These are phyloP conservation scores for Hippopotamus amphibius DNA, from an alignment of 2,113 vertebrate species.

Conservation along the genomic window DNA sequence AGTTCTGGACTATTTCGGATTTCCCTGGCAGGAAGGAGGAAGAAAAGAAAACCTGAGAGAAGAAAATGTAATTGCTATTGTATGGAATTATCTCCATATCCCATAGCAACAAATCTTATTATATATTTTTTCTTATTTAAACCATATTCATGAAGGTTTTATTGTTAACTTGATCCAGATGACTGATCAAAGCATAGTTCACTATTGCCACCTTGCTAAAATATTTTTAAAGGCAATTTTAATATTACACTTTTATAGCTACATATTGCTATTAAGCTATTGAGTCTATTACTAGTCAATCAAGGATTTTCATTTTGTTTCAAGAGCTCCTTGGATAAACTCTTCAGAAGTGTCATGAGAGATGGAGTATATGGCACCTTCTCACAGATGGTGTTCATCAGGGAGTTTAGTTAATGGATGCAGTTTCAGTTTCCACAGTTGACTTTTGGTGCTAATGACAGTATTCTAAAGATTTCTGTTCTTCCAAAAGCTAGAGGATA, in stretches of 20 bases:
- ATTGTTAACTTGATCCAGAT: conserved; percentile 88
- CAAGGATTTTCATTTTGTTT: conserved; percentile 86
- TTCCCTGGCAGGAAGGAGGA: conserved; percentile 66
- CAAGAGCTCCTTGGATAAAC: conserved; percentile 83
- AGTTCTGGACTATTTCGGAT: conserved; percentile 79
- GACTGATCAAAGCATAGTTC: conserved; percentile 88
- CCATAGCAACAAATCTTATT: conserved; percentile 83
- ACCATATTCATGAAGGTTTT: conserved; percentile 84
- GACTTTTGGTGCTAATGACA: conserved; percentile 79
- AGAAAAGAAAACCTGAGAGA: conserved; percentile 78
- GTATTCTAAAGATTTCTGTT: conserved; percentile 27
- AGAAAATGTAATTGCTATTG: conserved; percentile 76
- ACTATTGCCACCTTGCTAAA: conserved; percentile 88
- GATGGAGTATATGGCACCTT: conserved; percentile 81
- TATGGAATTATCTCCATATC: conserved; percentile 82
- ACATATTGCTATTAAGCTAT: conserved; percentile 87
- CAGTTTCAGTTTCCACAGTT: conserved; percentile 80
- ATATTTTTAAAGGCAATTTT: conserved; percentile 87
- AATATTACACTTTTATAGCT: conserved; percentile 87
- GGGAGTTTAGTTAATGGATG: conserved; percentile 81
- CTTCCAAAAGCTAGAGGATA: not conserved
- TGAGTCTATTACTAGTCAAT: conserved; percentile 86
- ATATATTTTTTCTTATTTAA: conserved; percentile 85
- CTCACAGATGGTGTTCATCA: conserved; percentile 79
- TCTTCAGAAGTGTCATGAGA: conserved; percentile 81